phyloP scores from a whole-genome alignment of 1,140 invertebrate genomes.

The Atta texana region DNA sequence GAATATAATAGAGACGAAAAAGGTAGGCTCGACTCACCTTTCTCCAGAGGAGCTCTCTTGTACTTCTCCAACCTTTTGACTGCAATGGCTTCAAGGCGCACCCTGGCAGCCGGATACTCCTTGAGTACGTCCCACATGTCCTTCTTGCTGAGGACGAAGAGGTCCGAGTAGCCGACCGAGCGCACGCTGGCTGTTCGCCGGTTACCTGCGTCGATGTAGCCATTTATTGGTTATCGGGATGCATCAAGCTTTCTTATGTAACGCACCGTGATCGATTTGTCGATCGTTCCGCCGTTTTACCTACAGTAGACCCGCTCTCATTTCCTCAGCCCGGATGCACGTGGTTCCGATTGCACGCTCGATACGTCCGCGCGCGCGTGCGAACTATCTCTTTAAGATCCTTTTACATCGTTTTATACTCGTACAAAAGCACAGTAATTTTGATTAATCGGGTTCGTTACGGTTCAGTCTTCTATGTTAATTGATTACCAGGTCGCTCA shows the following conservation, averaged over 20 bases:
- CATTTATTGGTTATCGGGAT: conserved; percentile 85
- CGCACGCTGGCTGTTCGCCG: conserved; percentile 97
- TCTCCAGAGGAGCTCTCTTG: conserved; percentile 96
- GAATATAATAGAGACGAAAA: neutral
- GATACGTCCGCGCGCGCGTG: neutral
- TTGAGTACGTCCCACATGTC: conserved; percentile 99
- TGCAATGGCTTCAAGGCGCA: conserved; percentile 98
- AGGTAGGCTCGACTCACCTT: conserved; percentile 88
- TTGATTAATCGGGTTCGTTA: conserved; percentile 32
- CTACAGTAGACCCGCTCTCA: neutral
- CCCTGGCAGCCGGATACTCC: conserved; percentile 98
- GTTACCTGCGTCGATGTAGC: conserved; percentile 92
- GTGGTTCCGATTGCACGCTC: neutral
- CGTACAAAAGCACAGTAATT: neutral
- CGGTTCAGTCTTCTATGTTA: conserved; percentile 20
- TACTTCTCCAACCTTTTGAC: conserved; percentile 98
- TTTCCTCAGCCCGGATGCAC: neutral
- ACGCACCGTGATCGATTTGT: conserved; percentile 55
- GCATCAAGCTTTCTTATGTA: conserved; percentile 77
- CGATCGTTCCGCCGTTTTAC: conserved; percentile 49
- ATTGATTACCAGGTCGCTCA: conserved; percentile 17
- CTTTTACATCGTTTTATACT: neutral
- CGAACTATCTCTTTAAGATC: neutral
- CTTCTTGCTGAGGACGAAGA: conserved; percentile 99
- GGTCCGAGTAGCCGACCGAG: conserved; percentile 99